A percentile compares a stretch with the other conserved stretches of the same genome.
Evolutionary conservation across 2,797 vertebrate genomes (phyloP).

Genomic region (Podarcis lilfordi): DNA sequence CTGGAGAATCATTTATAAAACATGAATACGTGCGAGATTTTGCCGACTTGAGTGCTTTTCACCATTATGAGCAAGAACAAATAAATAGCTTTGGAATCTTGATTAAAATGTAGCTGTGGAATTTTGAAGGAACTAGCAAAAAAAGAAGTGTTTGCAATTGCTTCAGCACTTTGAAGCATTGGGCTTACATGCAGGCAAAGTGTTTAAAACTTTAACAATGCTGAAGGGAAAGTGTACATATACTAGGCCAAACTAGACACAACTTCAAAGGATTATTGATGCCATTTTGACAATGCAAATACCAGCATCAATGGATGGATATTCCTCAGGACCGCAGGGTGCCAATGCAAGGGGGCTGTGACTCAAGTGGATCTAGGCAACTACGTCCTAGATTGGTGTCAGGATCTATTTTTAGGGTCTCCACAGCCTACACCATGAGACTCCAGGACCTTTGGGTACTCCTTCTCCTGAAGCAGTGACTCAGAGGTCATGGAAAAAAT

Average conservation of each 20-base stretch:
- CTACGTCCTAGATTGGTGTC: not conserved
- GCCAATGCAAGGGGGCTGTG: not conserved
- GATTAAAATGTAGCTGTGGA: conserved; percentile 42
- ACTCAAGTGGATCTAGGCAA: not conserved
- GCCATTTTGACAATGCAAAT: not conserved
- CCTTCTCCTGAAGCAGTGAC: not conserved
- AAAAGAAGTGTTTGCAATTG: not conserved
- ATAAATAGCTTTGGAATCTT: conserved; percentile 8
- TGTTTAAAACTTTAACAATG: conserved; percentile 4
- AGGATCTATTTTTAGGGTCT: not conserved
- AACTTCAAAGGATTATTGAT: not conserved
- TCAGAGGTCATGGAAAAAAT: not conserved
- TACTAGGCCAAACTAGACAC: not conserved
- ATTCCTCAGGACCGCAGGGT: not conserved
- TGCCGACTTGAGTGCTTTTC: not conserved
- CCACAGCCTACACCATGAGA: not conserved
- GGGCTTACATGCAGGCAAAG: not conserved
- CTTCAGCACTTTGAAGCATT: not conserved
- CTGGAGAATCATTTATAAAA: conserved; percentile 71
- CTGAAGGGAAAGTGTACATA: fast-evolving
- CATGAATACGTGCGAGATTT: not conserved
- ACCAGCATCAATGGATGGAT: not conserved
- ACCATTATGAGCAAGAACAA: conserved; percentile 3
- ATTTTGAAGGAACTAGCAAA: not conserved
- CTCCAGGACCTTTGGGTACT: not conserved